phyloP scores from a whole-genome alignment of 2,797 vertebrate species.

The Paratrypauchen microcephalus region DNA sequence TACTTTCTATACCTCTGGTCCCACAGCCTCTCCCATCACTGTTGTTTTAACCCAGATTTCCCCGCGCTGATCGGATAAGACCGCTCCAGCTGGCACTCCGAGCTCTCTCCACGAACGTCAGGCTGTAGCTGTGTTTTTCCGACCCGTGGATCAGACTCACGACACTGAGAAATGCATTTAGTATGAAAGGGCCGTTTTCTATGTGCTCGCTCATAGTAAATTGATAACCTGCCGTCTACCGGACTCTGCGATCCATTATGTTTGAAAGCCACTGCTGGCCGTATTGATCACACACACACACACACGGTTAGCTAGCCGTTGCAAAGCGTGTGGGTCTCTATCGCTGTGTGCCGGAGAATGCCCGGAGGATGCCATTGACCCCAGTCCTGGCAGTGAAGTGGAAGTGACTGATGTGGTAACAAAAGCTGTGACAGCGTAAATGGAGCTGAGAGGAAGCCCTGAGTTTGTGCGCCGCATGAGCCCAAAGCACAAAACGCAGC shows the following conservation, averaged over 20 bases:
- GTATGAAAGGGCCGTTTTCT: slow-evolving; percentile 29
- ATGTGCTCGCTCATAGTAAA: slow-evolving; percentile 41
- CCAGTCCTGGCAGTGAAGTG: slow-evolving; percentile 47
- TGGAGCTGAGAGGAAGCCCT: slow-evolving; percentile 46
- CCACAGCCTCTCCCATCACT: neutral
- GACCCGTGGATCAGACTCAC: slow-evolving; percentile 16
- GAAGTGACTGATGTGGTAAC: slow-evolving; percentile 61
- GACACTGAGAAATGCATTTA: slow-evolving; percentile 30
- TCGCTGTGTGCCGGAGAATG: slow-evolving; percentile 36
- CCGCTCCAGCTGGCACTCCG: neutral
- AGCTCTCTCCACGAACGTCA: slow-evolving; percentile 22
- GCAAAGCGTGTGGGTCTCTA: slow-evolving; percentile 16
- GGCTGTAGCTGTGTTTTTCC: slow-evolving; percentile 13
- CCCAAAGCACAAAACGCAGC: neutral
- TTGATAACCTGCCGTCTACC: slow-evolving; percentile 28
- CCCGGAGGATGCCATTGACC: slow-evolving; percentile 59
- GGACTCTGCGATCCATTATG: slow-evolving; percentile 34
- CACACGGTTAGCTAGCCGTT: slow-evolving; percentile 5
- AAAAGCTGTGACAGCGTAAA: slow-evolving; percentile 58
- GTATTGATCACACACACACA: slow-evolving; percentile 38
- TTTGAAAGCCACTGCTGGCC: slow-evolving; percentile 34
- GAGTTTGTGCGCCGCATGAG: slow-evolving; percentile 15
- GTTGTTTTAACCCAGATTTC: neutral
- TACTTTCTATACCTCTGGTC: neutral
- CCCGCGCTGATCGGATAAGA: neutral